Evolutionary conservation across 1,140 invertebrate genomes (phyloP), one percentile per base, ranked within the genome.

Genomic region (Choristoneura fumiferana): DNA sequence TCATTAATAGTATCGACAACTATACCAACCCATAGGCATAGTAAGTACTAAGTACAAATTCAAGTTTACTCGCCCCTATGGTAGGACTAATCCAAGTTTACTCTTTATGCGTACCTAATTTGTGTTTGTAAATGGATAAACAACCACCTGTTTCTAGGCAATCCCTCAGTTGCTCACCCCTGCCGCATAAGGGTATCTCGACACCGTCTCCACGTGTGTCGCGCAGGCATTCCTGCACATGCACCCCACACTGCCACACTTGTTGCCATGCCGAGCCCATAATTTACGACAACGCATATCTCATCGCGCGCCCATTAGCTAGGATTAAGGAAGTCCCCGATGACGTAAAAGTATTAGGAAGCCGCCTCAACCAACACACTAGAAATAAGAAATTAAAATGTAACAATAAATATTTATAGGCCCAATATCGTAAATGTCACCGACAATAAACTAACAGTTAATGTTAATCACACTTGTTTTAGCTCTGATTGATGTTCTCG

Each of bases 291-390:
- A 22, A 36, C 63, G 65, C 69, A 81, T 82, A 78, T 81, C 75
- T 82, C 81, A 83, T 80, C 73, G 64, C 69, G 69, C 62, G 63
- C 63, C 80, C 75, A 84, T 88, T 88, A 88, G 76, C 65, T 62
- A 68, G 78, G 84, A 84, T 85, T 84, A 87, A 73, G 76, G 76
- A 80, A 79, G 73, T 64, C 76, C 62, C 60, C 62, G 73, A 82
- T 84, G 78, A 84, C 81, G 68, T 71, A 70, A 76, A 76, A 73
- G 71, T 73, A 59, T 52, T 33, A 45, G 18, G 17, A 18, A 49
- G 43, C 18, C 10, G 43, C 22, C 22, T 6, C 29, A 13, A 29
- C 6, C 18, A 5, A 29, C 40, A 18, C 15, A 5, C 22, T 29
- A 29, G n/a, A 49, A 49, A 49, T 13, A 5, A 29, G 10, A 49